phyloP scores from a whole-genome alignment of 2,888 invertebrate genomes.

The Eristalinus sepulchralis region DNA sequence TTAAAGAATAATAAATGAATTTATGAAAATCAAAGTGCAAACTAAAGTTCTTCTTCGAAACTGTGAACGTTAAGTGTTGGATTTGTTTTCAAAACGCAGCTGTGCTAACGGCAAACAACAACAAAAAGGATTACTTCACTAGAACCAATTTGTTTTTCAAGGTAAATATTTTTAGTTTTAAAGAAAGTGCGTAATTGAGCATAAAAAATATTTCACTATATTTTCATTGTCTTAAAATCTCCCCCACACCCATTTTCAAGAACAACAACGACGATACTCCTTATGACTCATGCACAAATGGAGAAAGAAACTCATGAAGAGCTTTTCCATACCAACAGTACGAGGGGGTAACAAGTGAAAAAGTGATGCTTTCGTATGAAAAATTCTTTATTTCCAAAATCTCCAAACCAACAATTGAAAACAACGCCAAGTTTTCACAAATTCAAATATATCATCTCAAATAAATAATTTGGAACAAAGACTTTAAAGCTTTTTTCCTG shows the following conservation, averaged over 20 bases:
- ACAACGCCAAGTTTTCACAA: neutral
- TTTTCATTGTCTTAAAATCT: constrained; percentile 19
- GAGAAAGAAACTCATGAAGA: constrained; percentile 13
- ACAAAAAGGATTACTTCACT: constrained; percentile 44
- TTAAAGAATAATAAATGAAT: neutral
- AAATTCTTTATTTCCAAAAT: neutral
- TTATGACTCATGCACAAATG: constrained; percentile 57
- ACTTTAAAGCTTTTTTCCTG: neutral
- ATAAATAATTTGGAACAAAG: neutral
- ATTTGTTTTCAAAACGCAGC: neutral
- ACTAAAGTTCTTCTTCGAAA: neutral
- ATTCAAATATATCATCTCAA: neutral
- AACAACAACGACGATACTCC: constrained; percentile 56
- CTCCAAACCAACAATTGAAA: neutral
- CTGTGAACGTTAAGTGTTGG: neutral
- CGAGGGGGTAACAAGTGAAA: constrained; percentile 20
- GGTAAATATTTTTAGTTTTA: constrained; percentile 30
- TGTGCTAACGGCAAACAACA: neutral
- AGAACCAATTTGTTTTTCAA: constrained; percentile 3
- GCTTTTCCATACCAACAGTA: neutral
- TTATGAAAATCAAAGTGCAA: neutral
- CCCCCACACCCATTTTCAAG: constrained; percentile 62
- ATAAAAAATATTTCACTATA: neutral
- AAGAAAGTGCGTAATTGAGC: constrained; percentile 5
- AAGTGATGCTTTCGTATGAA: constrained; percentile 31